Base-by-base conservation (phyloP, 2,888 invertebrate species). In the Ypsolopha scabrella region DNA sequence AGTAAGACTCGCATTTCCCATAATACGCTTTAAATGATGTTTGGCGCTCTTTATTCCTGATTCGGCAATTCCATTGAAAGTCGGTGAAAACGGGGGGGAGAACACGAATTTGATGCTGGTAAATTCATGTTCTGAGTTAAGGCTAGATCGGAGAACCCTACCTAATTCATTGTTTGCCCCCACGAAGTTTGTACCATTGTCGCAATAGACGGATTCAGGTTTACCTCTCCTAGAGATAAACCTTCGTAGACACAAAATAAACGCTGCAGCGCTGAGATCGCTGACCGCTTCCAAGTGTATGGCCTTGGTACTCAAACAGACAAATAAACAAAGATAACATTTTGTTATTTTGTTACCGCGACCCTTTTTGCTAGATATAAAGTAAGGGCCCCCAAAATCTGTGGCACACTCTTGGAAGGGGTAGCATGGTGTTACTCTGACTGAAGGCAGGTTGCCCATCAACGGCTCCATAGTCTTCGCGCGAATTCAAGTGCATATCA, bases 31-130 rank as follows among this genome's bases (percentile, higher is more conserved):
- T 11, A 59, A 14, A 41, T 54, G 52, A 52, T 54, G 11, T 52
- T 52, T 46, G 34, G 24, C 53, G 52, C 47, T 49, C n/a, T 54
- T 54, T 2, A 59, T 52, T 0, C 51, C 55, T 7, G 57, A 54
- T 48, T 58, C 60, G 41, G 48, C 55, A 0, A 59, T 11, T 7
- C 56, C 56, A 24, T 53, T 57, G 44, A 56, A 57, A 35, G 53
- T 51, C 4, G 59, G 59, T 9, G 53, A 35, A 24, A 55, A 55
- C 8, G 53, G 41, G 8, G 57, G 57, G 7, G 48, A 50, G 24
- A 59, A 60, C 14, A 45, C 50, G 45, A 58, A 60, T n/a, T 52
- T 33, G 14, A 37, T 50, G 6, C 11, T 36, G 6, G 43, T 10
- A 36, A 37, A 43, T 6, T 50, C 50, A 37, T n/a, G 11, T 13